Evolutionary conservation across 2,797 vertebrate species (phyloP), one percentile per base, ranked within the genome.

Genomic region (Gymnothorax reevesii): DNA sequence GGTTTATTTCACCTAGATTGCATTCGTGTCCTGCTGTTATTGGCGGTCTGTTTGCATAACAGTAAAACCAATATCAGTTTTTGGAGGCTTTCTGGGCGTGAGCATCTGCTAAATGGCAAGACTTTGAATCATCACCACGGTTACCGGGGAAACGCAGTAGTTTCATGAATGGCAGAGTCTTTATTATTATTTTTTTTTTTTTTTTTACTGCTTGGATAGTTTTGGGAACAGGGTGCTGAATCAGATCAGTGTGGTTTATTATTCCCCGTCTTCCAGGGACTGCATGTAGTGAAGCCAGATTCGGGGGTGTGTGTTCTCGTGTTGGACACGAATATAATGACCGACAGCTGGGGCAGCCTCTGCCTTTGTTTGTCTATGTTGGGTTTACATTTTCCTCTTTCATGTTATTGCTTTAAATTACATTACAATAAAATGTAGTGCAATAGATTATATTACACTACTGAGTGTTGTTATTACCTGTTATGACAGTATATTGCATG

Each of bases 321-420:
- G 69, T 13, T 13, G 4, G 69, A 12, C 8, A 73, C 69, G 94
- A 92, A 94, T 91, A 91, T 90, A 93, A 92, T 88, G 88, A 89
- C 87, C 93, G 94, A 94, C 94, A 94, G 91, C 93, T 93, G 92
- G 92, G 88, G 88, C 89, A 87, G 87, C 88, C 90, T 75, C 90
- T 88, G 88, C 86, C 87, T 88, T 89, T 90, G 20, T 84, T 83
- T 54, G 49, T 64, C 89, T 15, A 85, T 84, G 73, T 13, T 13
- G 15, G 73, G 20, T 69, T 25, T 69, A 12, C 49, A 17, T 77
- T 77, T 77, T 49, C 13, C 42, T 77, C 13, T 77, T 52, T 49
- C 27, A 8, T 22, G 17, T 22, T 2, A 10, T 17, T 64, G 17
- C 22, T 22, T 64, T 22, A 15, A 5, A 22, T 17, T 64, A 42